Conservation (phyloP, 2,797 vertebrate species). For the Octomys mimax region DNA sequence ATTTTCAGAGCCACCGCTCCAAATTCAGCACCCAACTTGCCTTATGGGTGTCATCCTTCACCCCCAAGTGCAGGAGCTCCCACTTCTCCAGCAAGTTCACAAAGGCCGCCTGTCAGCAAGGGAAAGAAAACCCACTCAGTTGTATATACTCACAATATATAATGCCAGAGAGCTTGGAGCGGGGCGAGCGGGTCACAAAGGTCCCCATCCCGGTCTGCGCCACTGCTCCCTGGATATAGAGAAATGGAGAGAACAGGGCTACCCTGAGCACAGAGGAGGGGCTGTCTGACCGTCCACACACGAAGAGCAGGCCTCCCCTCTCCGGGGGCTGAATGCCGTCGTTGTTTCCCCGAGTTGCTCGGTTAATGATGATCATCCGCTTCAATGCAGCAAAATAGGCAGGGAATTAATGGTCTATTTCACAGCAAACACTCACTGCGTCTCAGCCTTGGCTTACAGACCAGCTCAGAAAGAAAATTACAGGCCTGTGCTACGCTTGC, state of each 20-base stretch:
- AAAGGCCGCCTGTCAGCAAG: not conserved
- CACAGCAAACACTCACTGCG: accelerated
- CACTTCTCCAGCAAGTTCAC: not conserved
- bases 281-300: not conserved
- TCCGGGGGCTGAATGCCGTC: not conserved
- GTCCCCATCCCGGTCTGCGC: accelerated
- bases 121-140: accelerated
- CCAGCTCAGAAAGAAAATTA: not conserved
- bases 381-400: not conserved
- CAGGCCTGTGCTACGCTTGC: not conserved
- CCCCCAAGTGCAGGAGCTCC: too few species aligned
- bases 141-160: not conserved
- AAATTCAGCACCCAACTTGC: not conserved
- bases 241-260: not conserved
- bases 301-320: not conserved
- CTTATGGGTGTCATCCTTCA: accelerated
- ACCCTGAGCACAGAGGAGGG: not conserved
- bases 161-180: not conserved
- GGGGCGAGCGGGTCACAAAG: not conserved
- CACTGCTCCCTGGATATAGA: not conserved
- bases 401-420: slow-evolving; percentile 13
- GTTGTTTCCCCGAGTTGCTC: not conserved
- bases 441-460: not conserved
- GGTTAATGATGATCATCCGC: not conserved
- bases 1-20: not conserved